Percentiles rank a stretch among this genome's conserved stretches.
Conservation (phyloP, 1,140 invertebrate genomes). For the Campoletis sonorensis region DNA sequence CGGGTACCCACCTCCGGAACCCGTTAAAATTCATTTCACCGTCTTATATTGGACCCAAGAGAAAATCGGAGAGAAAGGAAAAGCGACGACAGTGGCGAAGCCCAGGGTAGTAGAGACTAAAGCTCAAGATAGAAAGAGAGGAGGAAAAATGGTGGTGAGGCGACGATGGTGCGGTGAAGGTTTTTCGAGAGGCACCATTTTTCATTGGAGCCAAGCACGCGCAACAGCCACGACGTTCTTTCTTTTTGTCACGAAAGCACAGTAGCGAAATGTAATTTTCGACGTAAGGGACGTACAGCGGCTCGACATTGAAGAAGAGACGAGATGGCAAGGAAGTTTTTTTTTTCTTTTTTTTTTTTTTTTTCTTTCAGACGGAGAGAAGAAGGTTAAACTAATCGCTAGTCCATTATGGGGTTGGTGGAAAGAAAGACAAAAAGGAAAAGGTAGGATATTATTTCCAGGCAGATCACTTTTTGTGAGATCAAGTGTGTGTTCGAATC, state of each 20-base stretch:
- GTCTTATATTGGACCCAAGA: conserved; percentile 7
- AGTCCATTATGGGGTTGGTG: neutral
- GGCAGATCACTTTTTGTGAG: neutral
- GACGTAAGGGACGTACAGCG: neutral
- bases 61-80: neutral
- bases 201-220: conserved; percentile 6
- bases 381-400: conserved; percentile 2
- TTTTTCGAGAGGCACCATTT: conserved; percentile 3
- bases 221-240: conserved; percentile 1
- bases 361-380: neutral
- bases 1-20: neutral
- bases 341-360: too few relatives aligned
- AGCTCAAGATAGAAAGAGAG: neutral
- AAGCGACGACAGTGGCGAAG: neutral
- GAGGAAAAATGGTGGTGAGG: neutral
- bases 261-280: conserved; percentile 4
- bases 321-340: neutral
- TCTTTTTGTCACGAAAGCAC: conserved; percentile 6
- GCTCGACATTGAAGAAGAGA: neutral
- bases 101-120: neutral
- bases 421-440: neutral
- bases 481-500: neutral
- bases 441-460: neutral
- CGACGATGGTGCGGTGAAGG: neutral
- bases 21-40: conserved; percentile 11